These are phyloP conservation scores for Latrodectus geometricus DNA, from an alignment of 1,140 invertebrate species.

Conservation along the genomic window DNA sequence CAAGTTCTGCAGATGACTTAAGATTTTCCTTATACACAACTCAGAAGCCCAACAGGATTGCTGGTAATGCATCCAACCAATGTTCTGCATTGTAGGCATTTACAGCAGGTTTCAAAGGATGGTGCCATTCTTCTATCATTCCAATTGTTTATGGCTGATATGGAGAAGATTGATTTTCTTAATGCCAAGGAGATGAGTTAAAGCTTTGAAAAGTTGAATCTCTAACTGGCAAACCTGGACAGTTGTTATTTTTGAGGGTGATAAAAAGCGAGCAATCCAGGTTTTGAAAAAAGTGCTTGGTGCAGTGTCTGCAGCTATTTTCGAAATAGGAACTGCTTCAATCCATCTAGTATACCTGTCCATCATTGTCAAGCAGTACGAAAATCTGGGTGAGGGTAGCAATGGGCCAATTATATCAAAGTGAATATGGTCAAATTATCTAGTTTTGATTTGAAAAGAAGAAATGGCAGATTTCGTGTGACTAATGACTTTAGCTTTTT, in stretches of 20 bases:
- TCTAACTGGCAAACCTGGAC: slow-evolving; percentile 71
- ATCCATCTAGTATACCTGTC: slow-evolving; percentile 70
- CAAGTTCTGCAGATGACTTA: too few species aligned
- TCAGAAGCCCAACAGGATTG: too few species aligned
- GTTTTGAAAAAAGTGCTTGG: slow-evolving; percentile 63
- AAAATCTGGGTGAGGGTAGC: slow-evolving; percentile 65
- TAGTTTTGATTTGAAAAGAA: slow-evolving; percentile 58
- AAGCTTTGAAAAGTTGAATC: not conserved
- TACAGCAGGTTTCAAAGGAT: too few species aligned
- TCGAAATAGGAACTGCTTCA: slow-evolving; percentile 65
- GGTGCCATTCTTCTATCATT: slow-evolving; percentile 66
- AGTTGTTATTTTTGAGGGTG: slow-evolving; percentile 65
- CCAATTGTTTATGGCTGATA: slow-evolving; percentile 64
- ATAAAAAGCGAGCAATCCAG: slow-evolving; percentile 68
- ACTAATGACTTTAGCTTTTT: slow-evolving; percentile 34
- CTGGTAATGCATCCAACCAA: too few species aligned
- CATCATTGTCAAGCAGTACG: slow-evolving; percentile 69
- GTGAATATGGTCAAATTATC: slow-evolving; percentile 69
- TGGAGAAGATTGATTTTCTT: not conserved
- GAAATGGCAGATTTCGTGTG: slow-evolving; percentile 47
- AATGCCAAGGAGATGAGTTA: not conserved
- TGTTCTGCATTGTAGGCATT: too few species aligned
- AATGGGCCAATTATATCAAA: slow-evolving; percentile 72
- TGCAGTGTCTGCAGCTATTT: too few species aligned
- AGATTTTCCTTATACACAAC: too few species aligned